These are phyloP conservation scores for Yoshiicerus persimilis DNA, from an alignment of 1,140 invertebrate genomes.

Conservation along the genomic window DNA sequence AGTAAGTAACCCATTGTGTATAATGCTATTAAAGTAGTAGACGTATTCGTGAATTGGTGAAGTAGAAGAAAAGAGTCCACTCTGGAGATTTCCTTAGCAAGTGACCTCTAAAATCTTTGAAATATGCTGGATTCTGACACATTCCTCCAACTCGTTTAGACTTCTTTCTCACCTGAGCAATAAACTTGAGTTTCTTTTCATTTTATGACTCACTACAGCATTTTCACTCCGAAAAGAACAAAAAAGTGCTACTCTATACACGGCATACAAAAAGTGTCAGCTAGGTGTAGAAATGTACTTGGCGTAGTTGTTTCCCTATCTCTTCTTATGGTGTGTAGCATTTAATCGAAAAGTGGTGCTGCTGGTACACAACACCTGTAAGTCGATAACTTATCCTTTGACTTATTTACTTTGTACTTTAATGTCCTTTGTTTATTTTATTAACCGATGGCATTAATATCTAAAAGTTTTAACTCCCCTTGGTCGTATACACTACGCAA, in stretches of 20 bases:
- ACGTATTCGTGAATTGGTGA: neutral
- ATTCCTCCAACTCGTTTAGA: neutral
- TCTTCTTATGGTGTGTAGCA: neutral
- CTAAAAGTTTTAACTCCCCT: neutral
- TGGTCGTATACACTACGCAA: neutral
- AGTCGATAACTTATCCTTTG: neutral
- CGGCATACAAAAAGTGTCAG: neutral
- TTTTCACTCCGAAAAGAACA: neutral
- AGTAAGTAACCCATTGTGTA: no score
- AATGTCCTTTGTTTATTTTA: neutral
- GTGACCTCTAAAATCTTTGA: neutral
- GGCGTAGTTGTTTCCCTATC: neutral
- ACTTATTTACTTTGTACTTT: neutral
- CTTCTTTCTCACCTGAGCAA: neutral
- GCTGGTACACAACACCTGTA: neutral
- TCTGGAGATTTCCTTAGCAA: neutral
- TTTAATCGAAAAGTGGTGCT: neutral
- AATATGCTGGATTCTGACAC: neutral
- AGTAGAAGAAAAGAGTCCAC: neutral
- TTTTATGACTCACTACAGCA: neutral
- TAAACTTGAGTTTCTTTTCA: neutral
- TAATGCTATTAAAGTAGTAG: no score
- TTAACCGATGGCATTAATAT: neutral
- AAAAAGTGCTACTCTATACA: neutral
- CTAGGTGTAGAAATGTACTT: no score